Evolutionary conservation across 2,888 invertebrate genomes (phyloP).

Genomic region (Ashinkailepas kermadecensis): DNA sequence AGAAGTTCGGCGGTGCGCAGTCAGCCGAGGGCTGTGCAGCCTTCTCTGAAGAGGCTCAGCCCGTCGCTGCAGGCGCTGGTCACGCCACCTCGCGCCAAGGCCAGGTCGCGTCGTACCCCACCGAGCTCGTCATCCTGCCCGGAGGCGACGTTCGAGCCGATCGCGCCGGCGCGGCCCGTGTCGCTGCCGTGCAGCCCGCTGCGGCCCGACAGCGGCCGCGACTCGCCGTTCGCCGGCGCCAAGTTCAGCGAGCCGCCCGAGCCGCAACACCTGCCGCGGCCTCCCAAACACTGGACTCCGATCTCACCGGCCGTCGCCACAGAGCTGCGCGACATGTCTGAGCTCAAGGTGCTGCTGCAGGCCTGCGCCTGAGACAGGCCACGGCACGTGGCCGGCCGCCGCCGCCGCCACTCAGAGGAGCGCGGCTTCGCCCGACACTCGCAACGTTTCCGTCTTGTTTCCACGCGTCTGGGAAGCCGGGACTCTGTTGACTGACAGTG

Average conservation of each 20-base stretch:
- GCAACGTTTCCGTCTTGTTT: neutral
- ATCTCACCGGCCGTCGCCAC: neutral
- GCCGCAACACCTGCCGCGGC: constrained; percentile 67
- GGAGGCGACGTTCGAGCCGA: constrained; percentile 3
- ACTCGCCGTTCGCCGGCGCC: constrained; percentile 54
- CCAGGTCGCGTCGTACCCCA: neutral
- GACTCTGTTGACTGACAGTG: neutral
- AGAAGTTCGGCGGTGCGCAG: constrained; percentile 7
- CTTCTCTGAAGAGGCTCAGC: neutral
- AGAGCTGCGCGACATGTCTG: neutral
- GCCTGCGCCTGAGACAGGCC: constrained; percentile 6
- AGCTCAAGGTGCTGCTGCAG: constrained; percentile 5
- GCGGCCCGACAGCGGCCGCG: neutral
- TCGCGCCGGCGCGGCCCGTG: constrained; percentile 6
- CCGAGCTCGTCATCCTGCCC: neutral
- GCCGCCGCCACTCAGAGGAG: neutral
- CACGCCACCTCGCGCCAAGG: constrained; percentile 10
- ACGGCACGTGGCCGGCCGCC: neutral
- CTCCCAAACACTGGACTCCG: constrained; percentile 68
- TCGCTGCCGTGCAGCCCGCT: neutral
- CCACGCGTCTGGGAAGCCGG: neutral
- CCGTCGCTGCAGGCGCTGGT: constrained; percentile 7
- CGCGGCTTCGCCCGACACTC: neutral
- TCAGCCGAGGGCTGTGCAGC: neutral
- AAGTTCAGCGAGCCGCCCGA: constrained; percentile 76